Conservation (phyloP, 2,113 vertebrate species). For the Ammodytes marinus region DNA sequence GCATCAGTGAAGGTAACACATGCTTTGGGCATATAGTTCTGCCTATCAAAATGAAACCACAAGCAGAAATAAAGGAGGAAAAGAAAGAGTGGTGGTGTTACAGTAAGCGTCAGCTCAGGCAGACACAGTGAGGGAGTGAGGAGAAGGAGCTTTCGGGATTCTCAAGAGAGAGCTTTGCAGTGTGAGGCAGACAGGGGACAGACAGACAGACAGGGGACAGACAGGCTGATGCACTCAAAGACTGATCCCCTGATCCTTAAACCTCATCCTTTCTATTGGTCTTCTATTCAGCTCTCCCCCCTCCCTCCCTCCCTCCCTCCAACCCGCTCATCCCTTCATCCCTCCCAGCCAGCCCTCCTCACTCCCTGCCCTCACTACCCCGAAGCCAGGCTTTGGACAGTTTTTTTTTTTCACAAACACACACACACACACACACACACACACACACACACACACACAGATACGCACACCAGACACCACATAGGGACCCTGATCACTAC, state of each 20-base stretch:
- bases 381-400: conserved; percentile 66
- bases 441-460: conserved; percentile 26
- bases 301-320: not conserved
- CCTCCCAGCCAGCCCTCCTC: conserved; percentile 50
- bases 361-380: conserved; percentile 46
- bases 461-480: conserved; percentile 47
- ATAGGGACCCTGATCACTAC: conserved; percentile 51
- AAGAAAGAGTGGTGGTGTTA: conserved; percentile 14
- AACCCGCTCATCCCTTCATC: conserved; percentile 64
- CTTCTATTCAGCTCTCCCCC: conserved; percentile 49
- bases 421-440: conserved; percentile 24
- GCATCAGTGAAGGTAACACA: not conserved
- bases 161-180: conserved; percentile 59
- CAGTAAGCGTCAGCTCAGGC: conserved; percentile 29
- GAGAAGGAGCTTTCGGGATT: conserved; percentile 63
- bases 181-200: conserved; percentile 30
- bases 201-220: conserved; percentile 13
- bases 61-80: not conserved
- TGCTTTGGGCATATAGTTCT: not conserved
- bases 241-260: conserved; percentile 73
- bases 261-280: conserved; percentile 74
- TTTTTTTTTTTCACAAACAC: conserved; percentile 32
- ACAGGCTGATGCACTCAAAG: conserved; percentile 58
- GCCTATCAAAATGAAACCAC: not conserved
- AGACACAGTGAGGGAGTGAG: conserved; percentile 41